Evolutionary conservation across 2,797 vertebrate genomes (phyloP).

Genomic region (Microcaecilia unicolor): DNA sequence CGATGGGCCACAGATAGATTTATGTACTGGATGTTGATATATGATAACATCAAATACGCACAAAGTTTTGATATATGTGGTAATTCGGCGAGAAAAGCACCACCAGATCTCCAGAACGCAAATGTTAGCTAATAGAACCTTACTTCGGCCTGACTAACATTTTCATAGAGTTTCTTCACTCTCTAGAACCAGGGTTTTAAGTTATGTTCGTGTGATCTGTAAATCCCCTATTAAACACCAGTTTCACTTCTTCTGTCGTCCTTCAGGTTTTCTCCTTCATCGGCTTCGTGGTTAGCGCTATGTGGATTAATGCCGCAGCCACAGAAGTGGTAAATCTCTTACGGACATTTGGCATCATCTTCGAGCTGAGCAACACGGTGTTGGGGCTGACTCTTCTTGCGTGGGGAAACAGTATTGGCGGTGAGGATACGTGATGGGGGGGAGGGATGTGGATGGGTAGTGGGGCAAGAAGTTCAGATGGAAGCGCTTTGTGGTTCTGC

Average conservation of each 20-base stretch:
- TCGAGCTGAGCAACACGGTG: conserved; percentile 87
- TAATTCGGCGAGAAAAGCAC: no score
- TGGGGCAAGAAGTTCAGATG: not conserved
- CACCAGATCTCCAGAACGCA: no score
- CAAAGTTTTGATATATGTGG: no score
- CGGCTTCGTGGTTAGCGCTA: conserved; percentile 84
- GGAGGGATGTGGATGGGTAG: not conserved
- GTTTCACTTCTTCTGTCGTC: not conserved
- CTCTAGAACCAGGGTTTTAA: no score
- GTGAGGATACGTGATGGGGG: conserved; percentile 37
- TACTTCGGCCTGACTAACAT: no score
- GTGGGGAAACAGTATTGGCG: conserved; percentile 96
- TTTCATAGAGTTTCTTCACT: no score
- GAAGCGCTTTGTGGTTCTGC: not conserved
- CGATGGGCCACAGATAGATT: no score
- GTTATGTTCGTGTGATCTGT: no score
- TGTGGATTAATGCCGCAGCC: conserved; percentile 79
- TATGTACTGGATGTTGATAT: no score
- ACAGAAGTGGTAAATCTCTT: conserved; percentile 87
- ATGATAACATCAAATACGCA: no score
- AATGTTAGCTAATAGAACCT: no score
- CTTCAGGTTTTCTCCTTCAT: conserved; percentile 80
- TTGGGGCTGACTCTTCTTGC: conserved; percentile 88
- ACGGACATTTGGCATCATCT: conserved; percentile 76
- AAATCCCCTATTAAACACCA: no score